Base-by-base conservation (phyloP, 1,140 invertebrate genomes). In the Rhynchophorus ferrugineus region DNA sequence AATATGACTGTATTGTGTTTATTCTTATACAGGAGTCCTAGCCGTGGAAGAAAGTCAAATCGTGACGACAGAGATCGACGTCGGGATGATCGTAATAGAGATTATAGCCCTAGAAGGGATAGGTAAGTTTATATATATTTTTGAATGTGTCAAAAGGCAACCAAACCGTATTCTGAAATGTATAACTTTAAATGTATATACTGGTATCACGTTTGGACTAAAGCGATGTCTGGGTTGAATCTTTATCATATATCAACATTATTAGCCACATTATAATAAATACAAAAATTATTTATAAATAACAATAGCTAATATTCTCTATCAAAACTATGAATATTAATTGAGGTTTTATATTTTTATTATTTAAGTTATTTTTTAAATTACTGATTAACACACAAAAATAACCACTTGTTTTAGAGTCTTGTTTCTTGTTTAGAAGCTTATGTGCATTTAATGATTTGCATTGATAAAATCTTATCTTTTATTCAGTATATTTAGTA, bases 11-110 rank as follows among this genome's bases (percentile, higher is more conserved):
- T 3, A 19, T 22, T 11, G 21, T 13, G 33, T 34, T 53, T 41
- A 42, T 49, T 47, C 38, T 8, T 43, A 44, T 57, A 22, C 41
- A 67, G 68, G 43, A 69, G 68, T 53, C 68, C 62, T 2, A 69
- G 66, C 47, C 62, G 64, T n/a, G 57, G 57, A 9, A 56, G 65
- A 17, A 68, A 66, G 46, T 48, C 24, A 11, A 5, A 29, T 29
- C 60, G 36, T 58, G 54, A 53, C 21, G 57, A 64, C 24, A 58
- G 64, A 39, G 66, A 67, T 3, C 51, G 64, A 14, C 63, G 64
- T 8, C 49, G 64, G 29, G 62, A 45, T 18, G 51, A 54, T 11
- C 62, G 62, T 21, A 58, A 61, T 17, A 49, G 61, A 44, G 64
- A 67, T 8, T 44, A 51, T 19, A 46, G 54, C 9, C 44, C 44